Base-by-base conservation (phyloP, 2,113 vertebrate genomes). In the Channa maculata region DNA sequence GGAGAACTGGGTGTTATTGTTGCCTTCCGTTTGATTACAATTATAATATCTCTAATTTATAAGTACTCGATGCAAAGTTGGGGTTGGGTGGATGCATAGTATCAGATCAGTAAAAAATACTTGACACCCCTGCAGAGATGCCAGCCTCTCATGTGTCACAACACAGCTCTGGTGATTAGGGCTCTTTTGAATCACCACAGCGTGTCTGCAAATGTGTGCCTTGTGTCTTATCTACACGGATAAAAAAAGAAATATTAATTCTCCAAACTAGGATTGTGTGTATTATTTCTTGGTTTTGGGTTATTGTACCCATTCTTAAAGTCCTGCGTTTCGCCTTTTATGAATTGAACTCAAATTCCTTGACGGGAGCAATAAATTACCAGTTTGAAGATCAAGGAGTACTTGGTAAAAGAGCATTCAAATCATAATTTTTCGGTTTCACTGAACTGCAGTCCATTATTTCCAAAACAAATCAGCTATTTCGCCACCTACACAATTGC, bases 71-170 rank as follows among this genome's bases (percentile, higher is more conserved):
- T 63, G 53, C 10, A 36, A 38, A 71, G 68, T 33, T 11, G 9
- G 14, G 66, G 51, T 62, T 0, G 15, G 24, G 15, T 36, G 71
- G 33, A 55, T 58, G 53, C 64, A 65, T 68, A 44, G 61, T 69
- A 74, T 76, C 62, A 45, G 75, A 69, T 66, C 66, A 72, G 64
- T 57, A 45, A 62, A 77, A 61, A 11, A 80, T 66, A 57, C 45
- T 55, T 60, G 79, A 86, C 87, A 86, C 87, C 65, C 86, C 84
- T 83, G 77, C 84, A 66, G 82, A 77, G 82, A 75, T 75, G 61
- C 38, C 76, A 82, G 84, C 65, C 63, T 77, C 68, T 76, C 15
- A 39, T 78, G 65, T 88, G 82, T 84, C 76, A 89, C 84, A 85
- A 76, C 76, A 76, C 59, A 55, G 52, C 68, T 53, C 57, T 64